Conservation (phyloP, 2,113 vertebrate species). For the Oenanthe oenanthe region DNA sequence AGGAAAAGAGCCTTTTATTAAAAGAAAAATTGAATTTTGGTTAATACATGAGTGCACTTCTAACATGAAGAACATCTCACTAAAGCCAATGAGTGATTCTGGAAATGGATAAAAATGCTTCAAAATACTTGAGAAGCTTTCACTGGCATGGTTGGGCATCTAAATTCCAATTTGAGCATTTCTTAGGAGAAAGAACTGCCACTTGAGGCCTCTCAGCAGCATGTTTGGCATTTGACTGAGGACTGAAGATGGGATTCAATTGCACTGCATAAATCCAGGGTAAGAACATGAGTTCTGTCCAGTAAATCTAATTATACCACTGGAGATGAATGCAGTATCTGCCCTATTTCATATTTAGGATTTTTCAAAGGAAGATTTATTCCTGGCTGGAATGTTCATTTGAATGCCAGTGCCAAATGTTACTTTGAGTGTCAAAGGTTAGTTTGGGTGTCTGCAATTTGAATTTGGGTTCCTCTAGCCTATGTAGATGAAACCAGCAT, state of each 20-base stretch:
- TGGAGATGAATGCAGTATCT: not conserved
- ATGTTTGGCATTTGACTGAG: not conserved
- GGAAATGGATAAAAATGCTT: not conserved
- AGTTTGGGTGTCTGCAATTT: not conserved
- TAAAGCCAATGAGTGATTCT: not conserved
- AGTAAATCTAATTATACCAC: not conserved
- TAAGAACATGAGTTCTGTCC: not conserved
- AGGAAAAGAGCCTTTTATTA: not conserved
- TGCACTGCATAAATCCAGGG: not conserved
- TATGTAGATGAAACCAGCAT: conserved; percentile 7
- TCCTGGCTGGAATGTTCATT: not conserved
- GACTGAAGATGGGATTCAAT: not conserved
- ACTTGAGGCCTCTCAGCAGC: not conserved
- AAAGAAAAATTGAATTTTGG: not conserved
- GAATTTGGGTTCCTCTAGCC: conserved; percentile 44
- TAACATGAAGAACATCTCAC: not conserved
- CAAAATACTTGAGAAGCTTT: not conserved
- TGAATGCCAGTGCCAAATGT: not conserved
- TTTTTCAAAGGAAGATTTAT: not conserved
- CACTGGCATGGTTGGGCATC: not conserved
- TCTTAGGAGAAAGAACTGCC: not conserved
- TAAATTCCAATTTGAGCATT: not conserved
- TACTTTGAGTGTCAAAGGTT: not conserved
- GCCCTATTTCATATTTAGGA: not conserved
- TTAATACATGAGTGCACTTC: not conserved